Percentiles rank a stretch among this genome's conserved stretches.
Evolutionary conservation across 2,113 vertebrate species (phyloP).

Genomic region (Pseudolaguvia tuberculata): DNA sequence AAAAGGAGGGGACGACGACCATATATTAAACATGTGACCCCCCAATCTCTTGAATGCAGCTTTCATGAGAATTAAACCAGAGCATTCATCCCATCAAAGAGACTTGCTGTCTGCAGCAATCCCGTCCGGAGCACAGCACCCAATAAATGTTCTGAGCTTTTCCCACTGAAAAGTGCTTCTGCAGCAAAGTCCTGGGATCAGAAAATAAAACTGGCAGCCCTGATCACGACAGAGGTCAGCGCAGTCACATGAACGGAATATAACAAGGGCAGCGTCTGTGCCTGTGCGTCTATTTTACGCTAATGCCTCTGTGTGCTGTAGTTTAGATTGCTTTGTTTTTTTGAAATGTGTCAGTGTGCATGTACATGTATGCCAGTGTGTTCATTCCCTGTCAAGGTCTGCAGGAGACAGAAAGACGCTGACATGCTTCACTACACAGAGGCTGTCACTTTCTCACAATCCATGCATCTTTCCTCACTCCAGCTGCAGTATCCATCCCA

Average conservation of each 20-base stretch:
- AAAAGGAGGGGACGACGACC: conserved; percentile 24
- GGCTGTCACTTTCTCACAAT: conserved; percentile 39
- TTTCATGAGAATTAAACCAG: conserved; percentile 45
- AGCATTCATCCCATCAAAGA: conserved; percentile 58
- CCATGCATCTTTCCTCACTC: conserved; percentile 26
- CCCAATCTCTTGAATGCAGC: conserved; percentile 50
- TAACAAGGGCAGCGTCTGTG: conserved; percentile 2
- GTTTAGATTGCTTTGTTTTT: conserved; percentile 23
- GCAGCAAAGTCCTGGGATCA: conserved; percentile 30
- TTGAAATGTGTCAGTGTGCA: conserved; percentile 31
- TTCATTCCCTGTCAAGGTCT: conserved; percentile 33
- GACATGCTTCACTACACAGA: conserved; percentile 37
- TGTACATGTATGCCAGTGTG: conserved; percentile 44
- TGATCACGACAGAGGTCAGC: conserved; percentile 23
- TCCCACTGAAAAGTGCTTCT: conserved; percentile 41
- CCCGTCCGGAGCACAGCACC: conserved; percentile 35
- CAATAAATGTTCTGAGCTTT: conserved; percentile 41
- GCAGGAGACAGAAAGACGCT: conserved; percentile 30
- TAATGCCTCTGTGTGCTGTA: not conserved
- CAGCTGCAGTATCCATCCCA: conserved; percentile 7
- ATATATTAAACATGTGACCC: conserved; percentile 58
- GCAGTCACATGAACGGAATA: conserved; percentile 23
- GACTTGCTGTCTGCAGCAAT: conserved; percentile 50
- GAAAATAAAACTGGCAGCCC: conserved; percentile 25
- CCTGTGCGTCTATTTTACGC: conserved; percentile 9